These are phyloP conservation scores for Campaea margaritaria DNA, from an alignment of 2,888 invertebrate genomes.

Conservation along the genomic window DNA sequence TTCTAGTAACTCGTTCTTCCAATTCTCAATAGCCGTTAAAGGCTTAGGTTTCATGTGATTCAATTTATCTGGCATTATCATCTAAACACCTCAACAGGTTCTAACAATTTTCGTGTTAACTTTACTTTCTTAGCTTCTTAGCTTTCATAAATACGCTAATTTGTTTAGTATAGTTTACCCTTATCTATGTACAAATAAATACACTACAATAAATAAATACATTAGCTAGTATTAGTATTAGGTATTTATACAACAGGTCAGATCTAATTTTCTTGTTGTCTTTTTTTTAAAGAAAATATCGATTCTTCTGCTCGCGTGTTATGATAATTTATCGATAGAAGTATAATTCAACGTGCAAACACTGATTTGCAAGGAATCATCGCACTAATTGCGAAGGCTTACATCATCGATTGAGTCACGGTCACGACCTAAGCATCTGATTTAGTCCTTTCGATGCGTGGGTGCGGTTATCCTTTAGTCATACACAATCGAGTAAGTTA, in stretches of 20 bases:
- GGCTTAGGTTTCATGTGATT: constrained; percentile 52
- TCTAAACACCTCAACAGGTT: constrained; percentile 32
- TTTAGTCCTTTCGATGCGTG: constrained; percentile 71
- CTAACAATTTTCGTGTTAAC: constrained; percentile 25
- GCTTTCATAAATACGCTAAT: constrained; percentile 5
- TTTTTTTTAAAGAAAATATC: too few species aligned
- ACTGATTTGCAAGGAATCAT: constrained; percentile 71
- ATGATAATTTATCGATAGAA: constrained; percentile 21
- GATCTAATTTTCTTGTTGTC: too few species aligned
- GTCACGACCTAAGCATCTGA: constrained; percentile 63
- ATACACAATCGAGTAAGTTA: constrained; percentile 54
- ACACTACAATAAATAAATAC: too few species aligned
- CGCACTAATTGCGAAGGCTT: constrained; percentile 74
- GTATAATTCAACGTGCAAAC: constrained; percentile 34
- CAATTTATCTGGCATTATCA: constrained; percentile 45
- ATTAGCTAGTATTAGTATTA: too few species aligned
- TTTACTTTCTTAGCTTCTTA: constrained; percentile 5
- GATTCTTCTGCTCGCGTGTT: background rate
- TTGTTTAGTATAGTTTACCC: constrained; percentile 7
- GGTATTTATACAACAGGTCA: too few species aligned
- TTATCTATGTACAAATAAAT: background rate
- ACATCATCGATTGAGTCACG: constrained; percentile 82
- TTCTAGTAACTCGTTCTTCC: constrained; percentile 33
- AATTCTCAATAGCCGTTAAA: constrained; percentile 39
- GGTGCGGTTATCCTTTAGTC: constrained; percentile 73